Evolutionary conservation across 2,888 invertebrate genomes (phyloP).

Genomic region (Nephrotoma flavescens): DNA sequence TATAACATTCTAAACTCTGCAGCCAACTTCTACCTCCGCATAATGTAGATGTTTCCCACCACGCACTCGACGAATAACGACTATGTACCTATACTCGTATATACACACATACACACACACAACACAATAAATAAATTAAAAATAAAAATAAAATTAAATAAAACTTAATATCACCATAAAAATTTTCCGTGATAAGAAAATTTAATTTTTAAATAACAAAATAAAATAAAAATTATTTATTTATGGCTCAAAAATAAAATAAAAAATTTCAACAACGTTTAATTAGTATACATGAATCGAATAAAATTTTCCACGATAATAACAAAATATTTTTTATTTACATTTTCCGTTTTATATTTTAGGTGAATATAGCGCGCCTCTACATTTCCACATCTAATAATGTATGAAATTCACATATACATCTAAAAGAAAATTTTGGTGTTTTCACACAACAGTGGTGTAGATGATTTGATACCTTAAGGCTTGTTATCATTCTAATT

Average conservation of each 20-base stretch:
- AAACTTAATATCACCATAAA: background rate
- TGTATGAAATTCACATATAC: too few relatives aligned
- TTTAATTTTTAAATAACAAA: background rate
- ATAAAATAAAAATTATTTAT: background rate
- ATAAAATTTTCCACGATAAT: background rate
- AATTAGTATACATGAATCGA: background rate
- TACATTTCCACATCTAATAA: too few relatives aligned
- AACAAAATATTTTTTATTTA: background rate
- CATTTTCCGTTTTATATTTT: background rate
- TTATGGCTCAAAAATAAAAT: background rate
- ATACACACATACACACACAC: background rate
- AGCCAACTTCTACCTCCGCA: background rate
- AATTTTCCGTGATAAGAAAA: background rate
- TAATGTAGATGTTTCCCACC: background rate
- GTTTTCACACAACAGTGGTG: background rate
- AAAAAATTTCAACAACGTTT: background rate
- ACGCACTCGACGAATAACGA: background rate
- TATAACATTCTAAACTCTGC: background rate
- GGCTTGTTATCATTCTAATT: background rate
- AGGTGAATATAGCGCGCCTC: background rate
- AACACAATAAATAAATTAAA: background rate
- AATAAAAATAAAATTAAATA: background rate
- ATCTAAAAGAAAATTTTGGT: background rate
- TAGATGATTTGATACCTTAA: background rate
- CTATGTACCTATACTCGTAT: background rate